Percentiles rank a stretch among this genome's conserved stretches.
phyloP scores from a whole-genome alignment of 1,140 invertebrate species.

The Hyles euphorbiae region DNA sequence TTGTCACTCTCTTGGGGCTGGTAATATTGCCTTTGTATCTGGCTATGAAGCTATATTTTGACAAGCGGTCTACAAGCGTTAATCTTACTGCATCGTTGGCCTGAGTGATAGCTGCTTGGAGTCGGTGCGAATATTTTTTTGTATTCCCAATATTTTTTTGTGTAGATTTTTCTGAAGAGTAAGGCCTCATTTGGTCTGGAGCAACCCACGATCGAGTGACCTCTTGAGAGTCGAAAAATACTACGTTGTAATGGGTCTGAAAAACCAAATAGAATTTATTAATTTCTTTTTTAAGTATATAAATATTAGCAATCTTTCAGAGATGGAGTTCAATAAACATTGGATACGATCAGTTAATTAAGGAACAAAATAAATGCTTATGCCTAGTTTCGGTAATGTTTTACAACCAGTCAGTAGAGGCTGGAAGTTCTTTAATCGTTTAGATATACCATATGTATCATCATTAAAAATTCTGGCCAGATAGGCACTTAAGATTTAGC shows the following conservation, averaged over 20 bases:
- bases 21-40: slow-evolving; percentile 51
- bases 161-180: slow-evolving; percentile 38
- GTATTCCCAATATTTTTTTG: slow-evolving; percentile 21
- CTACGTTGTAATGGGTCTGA: slow-evolving; percentile 79
- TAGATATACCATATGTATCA: no score
- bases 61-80: slow-evolving; percentile 49
- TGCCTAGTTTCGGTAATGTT: no score
- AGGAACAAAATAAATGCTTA: no score
- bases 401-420: no score
- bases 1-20: slow-evolving; percentile 44
- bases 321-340: no score
- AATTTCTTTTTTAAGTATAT: slow-evolving; percentile 2
- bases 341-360: no score
- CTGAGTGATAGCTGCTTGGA: slow-evolving; percentile 45
- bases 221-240: slow-evolving; percentile 76
- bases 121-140: slow-evolving; percentile 37
- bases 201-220: slow-evolving; percentile 76
- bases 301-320: no score
- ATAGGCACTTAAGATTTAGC: no score
- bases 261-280: slow-evolving; percentile 28
- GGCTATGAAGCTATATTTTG: slow-evolving; percentile 67
- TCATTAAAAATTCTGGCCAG: no score
- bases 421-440: no score
- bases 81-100: slow-evolving; percentile 60
- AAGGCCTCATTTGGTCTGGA: slow-evolving; percentile 57